Conservation (phyloP, 2,797 vertebrate species). For the Trematomus bernacchii region DNA sequence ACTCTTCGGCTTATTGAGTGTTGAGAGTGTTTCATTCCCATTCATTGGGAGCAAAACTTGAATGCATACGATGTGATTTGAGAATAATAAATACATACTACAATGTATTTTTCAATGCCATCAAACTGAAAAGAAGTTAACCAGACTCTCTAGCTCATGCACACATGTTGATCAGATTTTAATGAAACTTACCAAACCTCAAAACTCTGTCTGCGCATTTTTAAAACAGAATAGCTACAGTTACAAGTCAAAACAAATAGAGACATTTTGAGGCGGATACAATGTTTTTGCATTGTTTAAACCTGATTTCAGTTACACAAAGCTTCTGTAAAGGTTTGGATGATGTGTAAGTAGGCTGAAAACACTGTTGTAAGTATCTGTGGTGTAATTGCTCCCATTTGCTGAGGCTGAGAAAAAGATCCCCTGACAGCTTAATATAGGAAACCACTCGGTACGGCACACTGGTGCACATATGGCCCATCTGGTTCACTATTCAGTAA, state of each 20-base stretch:
- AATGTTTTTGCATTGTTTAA: slow-evolving; percentile 47
- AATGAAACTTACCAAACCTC: background rate
- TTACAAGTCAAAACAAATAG: slow-evolving; percentile 15
- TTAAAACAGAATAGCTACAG: slow-evolving; percentile 1
- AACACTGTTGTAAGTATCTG: slow-evolving; percentile 77
- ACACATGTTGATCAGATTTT: background rate
- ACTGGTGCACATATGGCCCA: slow-evolving; percentile 56
- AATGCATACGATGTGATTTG: background rate
- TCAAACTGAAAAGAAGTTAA: background rate
- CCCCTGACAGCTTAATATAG: slow-evolving; percentile 69
- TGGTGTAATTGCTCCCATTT: slow-evolving; percentile 83
- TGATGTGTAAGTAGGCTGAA: slow-evolving; percentile 79
- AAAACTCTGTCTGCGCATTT: background rate
- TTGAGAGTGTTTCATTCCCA: background rate
- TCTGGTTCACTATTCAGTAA: slow-evolving; percentile 52
- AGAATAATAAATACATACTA: background rate
- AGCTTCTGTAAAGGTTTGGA: slow-evolving; percentile 74
- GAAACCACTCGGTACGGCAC: slow-evolving; percentile 45
- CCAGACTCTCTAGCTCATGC: background rate
- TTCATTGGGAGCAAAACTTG: background rate
- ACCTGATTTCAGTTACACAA: slow-evolving; percentile 55
- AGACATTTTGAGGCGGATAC: slow-evolving; percentile 29
- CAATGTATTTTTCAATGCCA: background rate
- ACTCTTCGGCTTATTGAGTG: no score
- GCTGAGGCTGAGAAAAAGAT: slow-evolving; percentile 66